Evolutionary conservation across 2,113 vertebrate genomes (phyloP).

Genomic region (Hydrolagus affinis): DNA sequence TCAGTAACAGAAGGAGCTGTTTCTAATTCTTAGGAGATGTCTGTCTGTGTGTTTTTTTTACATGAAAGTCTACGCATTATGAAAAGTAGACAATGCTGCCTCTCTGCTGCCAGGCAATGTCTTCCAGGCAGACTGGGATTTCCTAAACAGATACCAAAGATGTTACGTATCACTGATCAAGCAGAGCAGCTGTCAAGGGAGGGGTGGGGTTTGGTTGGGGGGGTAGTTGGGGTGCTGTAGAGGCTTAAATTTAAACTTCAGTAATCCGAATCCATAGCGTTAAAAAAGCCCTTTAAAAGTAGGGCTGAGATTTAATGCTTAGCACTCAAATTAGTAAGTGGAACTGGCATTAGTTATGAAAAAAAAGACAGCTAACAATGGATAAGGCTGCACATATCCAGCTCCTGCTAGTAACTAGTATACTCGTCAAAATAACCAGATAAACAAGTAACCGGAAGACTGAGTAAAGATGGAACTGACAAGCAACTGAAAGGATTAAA

Average conservation of each 20-base stretch:
- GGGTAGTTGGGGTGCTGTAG: too few species aligned
- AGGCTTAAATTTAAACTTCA: conserved; percentile 55
- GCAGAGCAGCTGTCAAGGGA: conserved; percentile 54
- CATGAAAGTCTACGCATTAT: conserved; percentile 19
- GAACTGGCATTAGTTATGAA: not conserved
- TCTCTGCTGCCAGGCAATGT: conserved; percentile 45
- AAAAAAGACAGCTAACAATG: not conserved
- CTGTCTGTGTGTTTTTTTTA: conserved; percentile 21
- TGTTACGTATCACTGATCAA: conserved; percentile 61
- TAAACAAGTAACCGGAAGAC: not conserved
- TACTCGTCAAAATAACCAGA: not conserved
- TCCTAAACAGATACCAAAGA: conserved; percentile 58
- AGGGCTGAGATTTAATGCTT: not conserved
- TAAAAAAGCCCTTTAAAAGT: conserved; percentile 16
- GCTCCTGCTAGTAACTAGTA: not conserved
- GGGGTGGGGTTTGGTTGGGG: too few species aligned
- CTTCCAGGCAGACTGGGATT: conserved; percentile 58
- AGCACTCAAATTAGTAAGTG: not conserved
- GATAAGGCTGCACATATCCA: not conserved
- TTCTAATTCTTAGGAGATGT: conserved; percentile 30
- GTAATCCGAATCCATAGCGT: conserved; percentile 52
- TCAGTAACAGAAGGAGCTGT: conserved; percentile 22
- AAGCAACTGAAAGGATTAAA: not conserved
- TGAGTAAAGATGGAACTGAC: not conserved
- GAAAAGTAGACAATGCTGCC: conserved; percentile 46